These are phyloP conservation scores for Colinus virginianus DNA, from an alignment of 2,113 vertebrate genomes.

Conservation along the genomic window DNA sequence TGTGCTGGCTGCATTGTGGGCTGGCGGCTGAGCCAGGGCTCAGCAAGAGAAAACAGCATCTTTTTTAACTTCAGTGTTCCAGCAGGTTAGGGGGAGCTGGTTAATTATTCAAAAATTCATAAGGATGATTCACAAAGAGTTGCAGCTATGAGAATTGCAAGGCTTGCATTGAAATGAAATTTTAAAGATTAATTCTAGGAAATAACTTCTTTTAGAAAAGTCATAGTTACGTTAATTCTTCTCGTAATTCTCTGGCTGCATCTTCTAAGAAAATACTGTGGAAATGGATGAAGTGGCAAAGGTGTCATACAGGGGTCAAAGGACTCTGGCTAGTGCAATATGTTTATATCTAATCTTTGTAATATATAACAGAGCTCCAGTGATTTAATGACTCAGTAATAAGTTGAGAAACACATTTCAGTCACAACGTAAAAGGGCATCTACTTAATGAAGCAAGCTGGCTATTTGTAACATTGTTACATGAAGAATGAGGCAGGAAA, in stretches of 20 bases:
- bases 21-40: neutral
- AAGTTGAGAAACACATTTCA: neutral
- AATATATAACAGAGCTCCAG: neutral
- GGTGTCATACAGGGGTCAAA: neutral
- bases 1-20: neutral
- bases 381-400: neutral
- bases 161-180: neutral
- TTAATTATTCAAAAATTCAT: neutral
- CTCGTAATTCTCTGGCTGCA: neutral
- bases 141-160: neutral
- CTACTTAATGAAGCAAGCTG: neutral
- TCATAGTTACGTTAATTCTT: neutral
- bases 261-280: neutral
- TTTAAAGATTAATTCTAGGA: neutral
- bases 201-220: neutral
- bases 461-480: neutral
- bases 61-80: neutral
- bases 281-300: neutral
- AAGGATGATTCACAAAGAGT: neutral
- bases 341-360: neutral
- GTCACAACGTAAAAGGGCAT: neutral
- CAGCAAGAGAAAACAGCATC: neutral
- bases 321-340: neutral
- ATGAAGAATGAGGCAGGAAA: neutral
- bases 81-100: fast-evolving